Percentiles rank a stretch among this genome's conserved stretches.
Conservation (phyloP, 2,113 vertebrate genomes). For the Excalfactoria chinensis region DNA sequence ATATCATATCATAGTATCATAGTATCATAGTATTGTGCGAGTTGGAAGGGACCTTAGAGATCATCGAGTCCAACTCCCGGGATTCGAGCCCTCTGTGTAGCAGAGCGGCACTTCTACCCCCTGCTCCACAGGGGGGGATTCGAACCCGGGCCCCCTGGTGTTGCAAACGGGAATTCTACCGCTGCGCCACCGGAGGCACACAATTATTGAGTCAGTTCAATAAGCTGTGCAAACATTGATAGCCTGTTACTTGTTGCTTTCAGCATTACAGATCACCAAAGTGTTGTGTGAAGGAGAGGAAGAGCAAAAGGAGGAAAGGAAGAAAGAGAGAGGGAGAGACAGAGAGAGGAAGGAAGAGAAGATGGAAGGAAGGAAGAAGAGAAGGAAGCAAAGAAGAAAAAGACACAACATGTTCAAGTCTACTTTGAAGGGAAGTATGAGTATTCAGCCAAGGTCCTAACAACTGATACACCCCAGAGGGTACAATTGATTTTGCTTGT, state of each 20-base stretch:
- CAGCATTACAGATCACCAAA: background rate
- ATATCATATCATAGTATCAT: too few relatives aligned
- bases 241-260: background rate
- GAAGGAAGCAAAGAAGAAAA: background rate
- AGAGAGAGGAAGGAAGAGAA: background rate
- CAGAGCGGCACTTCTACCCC: too few relatives aligned
- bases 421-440: constrained; percentile 43
- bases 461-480: constrained; percentile 17
- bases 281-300: background rate
- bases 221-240: background rate
- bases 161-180: too few relatives aligned
- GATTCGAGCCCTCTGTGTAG: too few relatives aligned
- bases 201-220: background rate
- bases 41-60: too few relatives aligned
- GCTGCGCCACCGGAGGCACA: too few relatives aligned
- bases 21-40: too few relatives aligned
- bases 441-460: constrained; percentile 27
- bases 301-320: too few relatives aligned
- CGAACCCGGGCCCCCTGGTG: too few relatives aligned
- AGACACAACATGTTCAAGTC: background rate
- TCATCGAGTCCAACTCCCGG: too few relatives aligned
- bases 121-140: too few relatives aligned
- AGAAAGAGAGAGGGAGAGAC: background rate
- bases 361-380: background rate
- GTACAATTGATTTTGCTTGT: background rate